phyloP scores from a whole-genome alignment of 2,888 invertebrate species.

The Andrena hattorfiana region DNA sequence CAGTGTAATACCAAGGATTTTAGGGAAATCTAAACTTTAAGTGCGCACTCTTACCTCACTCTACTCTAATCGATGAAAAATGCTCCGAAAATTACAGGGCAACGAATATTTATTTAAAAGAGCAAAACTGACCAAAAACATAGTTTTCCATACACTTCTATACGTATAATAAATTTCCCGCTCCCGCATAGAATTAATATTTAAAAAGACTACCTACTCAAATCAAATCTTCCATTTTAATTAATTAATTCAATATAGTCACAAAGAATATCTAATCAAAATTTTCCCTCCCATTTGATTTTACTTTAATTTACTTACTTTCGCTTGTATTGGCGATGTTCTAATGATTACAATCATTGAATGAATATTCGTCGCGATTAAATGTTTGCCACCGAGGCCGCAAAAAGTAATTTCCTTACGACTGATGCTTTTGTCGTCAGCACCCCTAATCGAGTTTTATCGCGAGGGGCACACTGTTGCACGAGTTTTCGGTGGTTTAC shows the following conservation, averaged over 20 bases:
- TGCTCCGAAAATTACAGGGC: background rate
- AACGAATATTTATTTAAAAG: background rate
- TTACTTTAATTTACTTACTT: too few species aligned
- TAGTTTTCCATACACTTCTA: background rate
- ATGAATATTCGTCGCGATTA: background rate
- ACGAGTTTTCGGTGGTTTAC: constrained; percentile 47
- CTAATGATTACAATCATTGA: background rate
- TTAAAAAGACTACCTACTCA: background rate
- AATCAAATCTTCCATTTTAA: too few species aligned
- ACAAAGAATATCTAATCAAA: too few species aligned
- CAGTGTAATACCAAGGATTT: too few species aligned
- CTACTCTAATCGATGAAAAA: background rate
- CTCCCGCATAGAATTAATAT: background rate
- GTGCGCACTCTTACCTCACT: too few species aligned
- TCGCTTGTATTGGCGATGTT: too few species aligned
- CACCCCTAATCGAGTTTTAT: background rate
- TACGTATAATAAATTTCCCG: background rate
- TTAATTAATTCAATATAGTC: too few species aligned
- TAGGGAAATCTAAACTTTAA: too few species aligned
- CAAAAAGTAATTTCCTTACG: too few species aligned
- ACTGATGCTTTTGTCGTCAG: background rate
- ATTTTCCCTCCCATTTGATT: too few species aligned
- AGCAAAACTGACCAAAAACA: background rate
- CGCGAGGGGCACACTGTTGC: background rate
- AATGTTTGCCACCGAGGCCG: too few species aligned